Percentiles rank a stretch among this genome's conserved stretches.
These are phyloP conservation scores for Halcyon malimbica DNA, from an alignment of 2,113 vertebrate genomes.

Conservation along the genomic window DNA sequence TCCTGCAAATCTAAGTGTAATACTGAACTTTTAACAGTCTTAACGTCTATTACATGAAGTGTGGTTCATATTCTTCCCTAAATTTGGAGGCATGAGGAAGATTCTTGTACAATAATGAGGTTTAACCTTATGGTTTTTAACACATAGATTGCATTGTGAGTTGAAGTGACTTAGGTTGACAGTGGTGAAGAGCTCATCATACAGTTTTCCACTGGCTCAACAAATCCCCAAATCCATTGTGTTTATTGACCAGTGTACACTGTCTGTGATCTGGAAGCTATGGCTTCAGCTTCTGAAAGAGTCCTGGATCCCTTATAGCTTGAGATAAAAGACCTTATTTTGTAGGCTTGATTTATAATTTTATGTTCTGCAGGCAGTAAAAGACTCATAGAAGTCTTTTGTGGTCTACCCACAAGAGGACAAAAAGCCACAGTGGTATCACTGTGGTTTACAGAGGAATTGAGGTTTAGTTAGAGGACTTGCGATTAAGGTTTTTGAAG, in stretches of 20 bases:
- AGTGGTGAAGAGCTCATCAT: not conserved
- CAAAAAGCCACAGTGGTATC: not conserved
- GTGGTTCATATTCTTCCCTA: not conserved
- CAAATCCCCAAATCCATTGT: not conserved
- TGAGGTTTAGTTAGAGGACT: not conserved
- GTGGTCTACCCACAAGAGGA: not conserved
- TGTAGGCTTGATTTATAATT: not conserved
- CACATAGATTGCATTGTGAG: not conserved
- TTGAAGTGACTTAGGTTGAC: not conserved
- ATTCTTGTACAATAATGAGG: not conserved
- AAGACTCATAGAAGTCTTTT: not conserved
- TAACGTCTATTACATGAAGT: not conserved
- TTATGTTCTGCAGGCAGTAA: not conserved
- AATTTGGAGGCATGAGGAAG: not conserved
- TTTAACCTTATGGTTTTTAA: not conserved
- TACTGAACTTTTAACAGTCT: not conserved
- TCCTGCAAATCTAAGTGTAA: not conserved
- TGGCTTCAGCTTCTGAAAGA: not conserved
- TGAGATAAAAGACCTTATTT: not conserved
- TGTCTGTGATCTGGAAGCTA: not conserved
- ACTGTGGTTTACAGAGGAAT: not conserved
- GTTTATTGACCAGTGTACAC: not conserved
- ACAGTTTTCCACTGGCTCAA: not conserved
- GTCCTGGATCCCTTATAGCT: not conserved
- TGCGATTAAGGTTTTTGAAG: constrained; percentile 7